Base-by-base conservation (phyloP, 2,113 vertebrate species). In the Seriola aureovittata region DNA sequence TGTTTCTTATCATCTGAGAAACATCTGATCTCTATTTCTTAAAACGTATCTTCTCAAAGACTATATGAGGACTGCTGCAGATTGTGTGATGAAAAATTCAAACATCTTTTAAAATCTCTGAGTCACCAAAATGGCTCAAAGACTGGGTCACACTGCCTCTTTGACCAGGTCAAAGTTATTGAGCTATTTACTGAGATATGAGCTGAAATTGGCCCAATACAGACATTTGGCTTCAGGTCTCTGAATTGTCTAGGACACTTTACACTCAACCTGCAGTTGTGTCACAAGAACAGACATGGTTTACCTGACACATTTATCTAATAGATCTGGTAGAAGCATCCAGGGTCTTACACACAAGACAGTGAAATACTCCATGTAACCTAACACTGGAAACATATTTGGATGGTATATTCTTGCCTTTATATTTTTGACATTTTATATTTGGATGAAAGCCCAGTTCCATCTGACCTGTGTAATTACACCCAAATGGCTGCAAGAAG, bases 371-470 rank as follows among this genome's bases (percentile, higher is more conserved):
- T 54, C 8, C 10, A 10, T 21, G 4, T 62, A 50, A 4, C 71
- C 5, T 40, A 59, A 55, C 8, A 66, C 5, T 14, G 46, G 11
- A 21, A 68, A 63, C 32, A 55, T 58, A 68, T 66, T 80, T 46
- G 25, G 48, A 71, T n/a, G n/a, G 4, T 40, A 64, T 23, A 34
- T 64, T 74, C 67, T 11, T 40, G 14, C 38, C 16, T 46, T 57
- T 64, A 42, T 8, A 16, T 69, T 25, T 58, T 54, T 44, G 44
- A 77, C 16, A 58, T 76, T 80, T 68, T 66, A 42, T 58, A 58
- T 74, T 71, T 68, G 50, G 36, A 52, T 29, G 21, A 40, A 34
- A 55, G 17, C 62, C 64, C 23, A 59, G 60, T 25, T 86, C 69
- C 42, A 74, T 87, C 13, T 59, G 63, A 70, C 46, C 44, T 48